These are phyloP conservation scores for Phenganax stokvisi DNA, from an alignment of 92 coral and sea anemone genomes.

Conservation along the genomic window DNA sequence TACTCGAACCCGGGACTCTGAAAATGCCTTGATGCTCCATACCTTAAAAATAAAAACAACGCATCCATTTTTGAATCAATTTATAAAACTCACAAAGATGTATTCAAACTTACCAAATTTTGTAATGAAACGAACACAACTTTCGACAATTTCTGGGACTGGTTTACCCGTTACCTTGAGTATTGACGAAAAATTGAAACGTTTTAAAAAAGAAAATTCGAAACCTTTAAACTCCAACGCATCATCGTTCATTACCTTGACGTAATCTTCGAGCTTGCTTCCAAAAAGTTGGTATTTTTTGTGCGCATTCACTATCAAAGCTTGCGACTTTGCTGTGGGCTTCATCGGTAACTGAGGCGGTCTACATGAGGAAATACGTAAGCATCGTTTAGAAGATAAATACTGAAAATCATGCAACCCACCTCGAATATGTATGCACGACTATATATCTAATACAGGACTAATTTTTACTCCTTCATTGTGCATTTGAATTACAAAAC, in stretches of 20 bases:
- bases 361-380: neutral
- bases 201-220: neutral
- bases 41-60: constrained; percentile 42
- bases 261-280: constrained; percentile 76
- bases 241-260: constrained; percentile 50
- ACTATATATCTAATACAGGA: too few relatives aligned
- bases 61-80: neutral
- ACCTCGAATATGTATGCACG: too few relatives aligned
- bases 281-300: constrained; percentile 96
- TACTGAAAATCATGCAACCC: too few relatives aligned
- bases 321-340: constrained; percentile 61
- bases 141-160: constrained; percentile 94
- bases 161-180: constrained; percentile 85
- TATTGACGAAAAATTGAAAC: neutral
- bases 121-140: constrained; percentile 86
- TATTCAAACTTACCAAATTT: constrained; percentile 68
- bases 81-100: neutral
- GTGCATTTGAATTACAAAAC: too few relatives aligned
- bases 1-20: constrained; percentile 89
- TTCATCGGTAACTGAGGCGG: constrained; percentile 38
- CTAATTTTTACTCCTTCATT: too few relatives aligned
- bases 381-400: too few relatives aligned
- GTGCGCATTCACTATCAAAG: constrained; percentile 73
- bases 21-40: constrained; percentile 96
- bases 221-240: neutral